These are phyloP conservation scores for Thera britannica DNA, from an alignment of 2,888 invertebrate genomes.

Conservation along the genomic window DNA sequence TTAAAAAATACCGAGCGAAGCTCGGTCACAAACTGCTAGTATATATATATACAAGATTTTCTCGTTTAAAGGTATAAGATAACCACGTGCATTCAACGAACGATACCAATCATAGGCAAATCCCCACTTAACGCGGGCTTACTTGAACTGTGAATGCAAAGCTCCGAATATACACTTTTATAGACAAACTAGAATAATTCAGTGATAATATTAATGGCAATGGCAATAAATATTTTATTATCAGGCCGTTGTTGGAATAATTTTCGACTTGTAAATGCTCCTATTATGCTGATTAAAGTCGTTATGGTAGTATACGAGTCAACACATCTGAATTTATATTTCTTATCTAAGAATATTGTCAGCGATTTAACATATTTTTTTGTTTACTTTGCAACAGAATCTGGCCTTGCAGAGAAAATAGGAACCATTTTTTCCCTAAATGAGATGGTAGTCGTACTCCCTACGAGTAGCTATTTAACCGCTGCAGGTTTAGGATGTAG, in stretches of 20 bases:
- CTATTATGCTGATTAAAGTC: conserved; percentile 47
- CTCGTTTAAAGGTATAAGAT: too few species aligned
- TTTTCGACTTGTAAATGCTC: conserved; percentile 48
- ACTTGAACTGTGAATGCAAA: conserved; percentile 1
- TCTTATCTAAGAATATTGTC: conserved; percentile 51
- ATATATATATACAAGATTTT: too few species aligned
- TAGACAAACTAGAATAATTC: conserved; percentile 38
- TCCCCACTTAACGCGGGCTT: background rate
- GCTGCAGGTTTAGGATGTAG: too few species aligned
- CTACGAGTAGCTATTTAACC: too few species aligned
- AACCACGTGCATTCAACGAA: too few species aligned
- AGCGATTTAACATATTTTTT: conserved; percentile 48
- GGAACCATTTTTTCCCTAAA: background rate
- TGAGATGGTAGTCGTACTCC: too few species aligned
- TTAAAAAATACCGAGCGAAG: too few species aligned
- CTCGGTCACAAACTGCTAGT: too few species aligned
- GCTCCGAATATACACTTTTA: conserved; percentile 21
- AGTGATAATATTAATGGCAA: conserved; percentile 34
- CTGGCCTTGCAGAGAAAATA: background rate
- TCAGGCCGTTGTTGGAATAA: conserved; percentile 43
- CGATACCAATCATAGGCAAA: too few species aligned
- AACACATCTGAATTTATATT: conserved; percentile 44
- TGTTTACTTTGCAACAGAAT: conserved; percentile 33
- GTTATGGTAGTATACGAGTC: conserved; percentile 41
- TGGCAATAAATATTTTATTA: conserved; percentile 42